Base-by-base conservation (phyloP, 2,888 invertebrate species). In the Clepsis dumicolana region DNA sequence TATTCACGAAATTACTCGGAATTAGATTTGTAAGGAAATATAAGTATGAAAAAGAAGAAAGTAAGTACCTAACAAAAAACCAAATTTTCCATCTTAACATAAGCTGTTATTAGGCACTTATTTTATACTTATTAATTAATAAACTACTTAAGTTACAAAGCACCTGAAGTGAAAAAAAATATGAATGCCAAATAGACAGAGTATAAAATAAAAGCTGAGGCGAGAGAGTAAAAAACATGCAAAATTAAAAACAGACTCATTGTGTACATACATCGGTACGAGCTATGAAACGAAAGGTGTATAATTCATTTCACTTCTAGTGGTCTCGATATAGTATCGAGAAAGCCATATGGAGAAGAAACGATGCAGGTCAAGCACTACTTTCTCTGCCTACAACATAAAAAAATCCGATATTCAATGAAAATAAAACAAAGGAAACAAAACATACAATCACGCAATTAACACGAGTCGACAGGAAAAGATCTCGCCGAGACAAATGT, bases 361-460 rank as follows among this genome's bases (percentile, higher is more conserved):
- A 94, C 97, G 96, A 92, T 97, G 97, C 87, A 97, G 94, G 87
- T 95, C 95, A 93, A 96, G 94, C 89, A 95, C 95, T 94, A 96
- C 95, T 94, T 95, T 94, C 92, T 95, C 95, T 91, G 96, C 96
- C 96, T 97, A 95, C 90, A 95, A 95, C 91, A 94, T 88, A 90
- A 90, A 88, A 88, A 83, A 82, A 75, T 74, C 83, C 73, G 72
- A 75, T 70, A 76, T 73, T 76, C 79, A 78, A 82, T 84, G 74
- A 77, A 77, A 75, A 81, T 79, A 78, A 80, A 73, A 75, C 80
- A 80, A 83, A 80, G 72, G 76, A 75, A 80, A 77, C 72, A 75
- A 75, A 78, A 77, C 72, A 78, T 73, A 74, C 73, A 74, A 73
- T 73, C 60, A 71, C 18, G 64, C 65, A 71, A 50, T 64, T 53